phyloP scores from a whole-genome alignment of 2,797 vertebrate genomes.

The Eurystomus glaucurus region DNA sequence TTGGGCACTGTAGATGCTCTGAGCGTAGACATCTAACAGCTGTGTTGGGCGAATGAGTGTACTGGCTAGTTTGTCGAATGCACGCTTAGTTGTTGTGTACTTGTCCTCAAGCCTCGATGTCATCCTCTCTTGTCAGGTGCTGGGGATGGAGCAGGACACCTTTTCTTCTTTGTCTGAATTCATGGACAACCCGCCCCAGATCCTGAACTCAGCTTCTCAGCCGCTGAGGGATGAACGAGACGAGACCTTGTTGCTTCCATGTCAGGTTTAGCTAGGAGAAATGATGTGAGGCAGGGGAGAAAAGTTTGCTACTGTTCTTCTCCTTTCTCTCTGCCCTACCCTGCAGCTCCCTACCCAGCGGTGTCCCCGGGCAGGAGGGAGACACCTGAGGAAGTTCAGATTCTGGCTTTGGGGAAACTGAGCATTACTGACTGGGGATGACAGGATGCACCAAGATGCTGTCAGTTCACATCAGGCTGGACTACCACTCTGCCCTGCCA shows the following conservation, averaged over 20 bases:
- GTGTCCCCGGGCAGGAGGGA: not conserved
- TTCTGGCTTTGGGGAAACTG: no score
- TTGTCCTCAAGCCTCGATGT: not conserved
- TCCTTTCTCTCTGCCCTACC: not conserved
- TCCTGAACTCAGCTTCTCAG: not conserved
- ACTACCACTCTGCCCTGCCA: not conserved
- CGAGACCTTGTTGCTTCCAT: not conserved
- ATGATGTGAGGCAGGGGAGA: not conserved
- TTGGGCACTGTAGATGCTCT: accelerated
- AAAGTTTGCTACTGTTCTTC: not conserved
- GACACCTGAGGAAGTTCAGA: not conserved
- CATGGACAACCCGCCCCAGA: not conserved
- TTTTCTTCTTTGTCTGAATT: not conserved
- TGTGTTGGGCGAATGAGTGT: not conserved
- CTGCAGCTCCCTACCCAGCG: not conserved
- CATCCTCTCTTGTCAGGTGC: not conserved
- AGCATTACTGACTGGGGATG: not conserved
- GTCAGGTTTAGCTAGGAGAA: not conserved
- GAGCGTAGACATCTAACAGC: not conserved
- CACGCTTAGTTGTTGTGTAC: not conserved
- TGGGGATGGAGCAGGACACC: not conserved
- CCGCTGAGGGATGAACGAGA: not conserved
- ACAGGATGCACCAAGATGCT: not conserved
- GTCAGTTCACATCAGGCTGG: accelerated
- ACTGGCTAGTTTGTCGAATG: not conserved